Conservation (phyloP, 2,797 vertebrate genomes). For the Limosa lapponica region DNA sequence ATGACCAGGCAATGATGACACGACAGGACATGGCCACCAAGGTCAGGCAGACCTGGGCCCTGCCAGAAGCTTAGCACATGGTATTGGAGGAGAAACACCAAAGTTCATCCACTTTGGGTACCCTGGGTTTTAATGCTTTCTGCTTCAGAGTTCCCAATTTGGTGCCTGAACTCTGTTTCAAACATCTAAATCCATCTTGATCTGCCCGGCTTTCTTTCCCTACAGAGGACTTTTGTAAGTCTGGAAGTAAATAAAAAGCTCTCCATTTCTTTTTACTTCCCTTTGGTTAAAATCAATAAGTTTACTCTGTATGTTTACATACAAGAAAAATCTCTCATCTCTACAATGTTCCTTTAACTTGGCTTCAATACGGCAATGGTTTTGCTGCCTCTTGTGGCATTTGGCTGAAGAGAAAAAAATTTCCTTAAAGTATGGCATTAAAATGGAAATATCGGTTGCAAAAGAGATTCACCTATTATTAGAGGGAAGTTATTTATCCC, state of each 20-base stretch:
- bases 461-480: not conserved
- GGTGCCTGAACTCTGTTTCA: not conserved
- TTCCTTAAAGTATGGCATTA: not conserved
- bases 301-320: not conserved
- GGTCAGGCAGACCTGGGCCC: fast-evolving
- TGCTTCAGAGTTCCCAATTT: not conserved
- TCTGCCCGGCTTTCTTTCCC: not conserved
- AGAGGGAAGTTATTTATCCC: not conserved
- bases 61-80: not conserved
- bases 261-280: not conserved
- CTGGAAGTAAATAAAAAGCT: not conserved
- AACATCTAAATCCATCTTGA: not conserved
- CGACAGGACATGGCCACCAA: not conserved
- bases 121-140: not conserved
- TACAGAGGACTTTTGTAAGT: not conserved
- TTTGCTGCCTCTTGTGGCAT: not conserved
- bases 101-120: not conserved
- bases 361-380: not conserved
- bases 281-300: not conserved
- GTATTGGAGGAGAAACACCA: not conserved
- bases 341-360: not conserved
- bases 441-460: not conserved
- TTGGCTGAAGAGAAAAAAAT: not conserved
- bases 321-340: not conserved
- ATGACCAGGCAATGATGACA: fast-evolving